A percentile compares a stretch with the other conserved stretches of the same genome.
Conservation (phyloP, 2,797 vertebrate species). For the Masticophis lateralis region DNA sequence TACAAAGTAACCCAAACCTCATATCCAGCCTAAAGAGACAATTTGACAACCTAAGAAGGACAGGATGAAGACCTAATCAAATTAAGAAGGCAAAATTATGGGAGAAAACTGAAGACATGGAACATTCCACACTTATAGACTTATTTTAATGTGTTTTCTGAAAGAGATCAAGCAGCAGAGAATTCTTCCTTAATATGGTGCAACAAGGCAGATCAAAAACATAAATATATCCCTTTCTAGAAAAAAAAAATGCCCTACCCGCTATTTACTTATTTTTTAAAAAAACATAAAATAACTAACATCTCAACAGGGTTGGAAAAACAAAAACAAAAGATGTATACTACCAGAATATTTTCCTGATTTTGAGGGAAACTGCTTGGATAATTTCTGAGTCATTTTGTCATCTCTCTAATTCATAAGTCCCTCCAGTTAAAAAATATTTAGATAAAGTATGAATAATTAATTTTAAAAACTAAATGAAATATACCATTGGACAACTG, state of each 20-base stretch:
- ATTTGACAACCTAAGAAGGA: neutral
- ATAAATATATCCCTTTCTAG: neutral
- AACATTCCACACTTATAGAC: neutral
- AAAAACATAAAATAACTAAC: neutral
- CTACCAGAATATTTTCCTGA: neutral
- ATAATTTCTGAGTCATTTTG: neutral
- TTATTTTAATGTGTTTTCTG: neutral
- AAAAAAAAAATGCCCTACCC: neutral
- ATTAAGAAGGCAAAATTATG: neutral
- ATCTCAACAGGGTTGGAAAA: neutral
- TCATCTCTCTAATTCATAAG: neutral
- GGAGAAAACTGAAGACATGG: neutral
- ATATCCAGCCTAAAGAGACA: neutral
- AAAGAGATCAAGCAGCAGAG: neutral
- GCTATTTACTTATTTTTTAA: neutral
- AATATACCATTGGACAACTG: slow-evolving; percentile 83
- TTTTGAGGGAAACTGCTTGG: neutral
- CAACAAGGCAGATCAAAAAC: neutral
- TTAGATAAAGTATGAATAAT: slow-evolving; percentile 37
- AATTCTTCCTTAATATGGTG: neutral
- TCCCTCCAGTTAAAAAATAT: neutral
- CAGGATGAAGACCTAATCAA: neutral
- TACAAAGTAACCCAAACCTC: neutral
- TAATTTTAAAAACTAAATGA: neutral
- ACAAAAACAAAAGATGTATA: neutral